Conservation (phyloP, 2,113 vertebrate species). For the Callospermophilus lateralis region DNA sequence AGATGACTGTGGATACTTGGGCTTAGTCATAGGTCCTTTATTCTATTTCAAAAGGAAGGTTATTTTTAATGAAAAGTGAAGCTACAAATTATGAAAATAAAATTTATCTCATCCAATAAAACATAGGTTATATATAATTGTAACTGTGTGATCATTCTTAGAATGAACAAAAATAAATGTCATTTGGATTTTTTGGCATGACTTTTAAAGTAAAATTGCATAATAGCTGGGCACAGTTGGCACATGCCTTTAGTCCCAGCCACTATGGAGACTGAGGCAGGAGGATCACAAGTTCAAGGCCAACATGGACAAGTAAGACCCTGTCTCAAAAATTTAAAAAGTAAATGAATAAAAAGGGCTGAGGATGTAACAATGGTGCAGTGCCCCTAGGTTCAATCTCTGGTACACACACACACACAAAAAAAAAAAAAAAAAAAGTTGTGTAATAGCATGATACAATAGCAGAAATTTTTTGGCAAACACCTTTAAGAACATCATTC, state of each 20-base stretch:
- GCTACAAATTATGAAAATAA: constrained; percentile 55
- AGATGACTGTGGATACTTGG: background rate
- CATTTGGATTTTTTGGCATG: background rate
- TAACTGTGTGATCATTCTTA: constrained; percentile 51
- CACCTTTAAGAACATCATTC: constrained; percentile 21
- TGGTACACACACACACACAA: too few species aligned
- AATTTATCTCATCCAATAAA: constrained; percentile 3
- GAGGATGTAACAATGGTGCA: too few species aligned
- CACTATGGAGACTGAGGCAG: too few species aligned
- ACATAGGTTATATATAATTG: constrained; percentile 21
- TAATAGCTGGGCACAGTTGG: background rate
- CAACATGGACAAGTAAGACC: too few species aligned
- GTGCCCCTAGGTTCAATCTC: too few species aligned
- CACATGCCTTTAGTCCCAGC: too few species aligned
- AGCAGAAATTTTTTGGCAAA: constrained; percentile 39
- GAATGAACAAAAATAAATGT: constrained; percentile 53
- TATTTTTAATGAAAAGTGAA: constrained; percentile 57
- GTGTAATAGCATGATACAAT: background rate
- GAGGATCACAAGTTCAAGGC: too few species aligned
- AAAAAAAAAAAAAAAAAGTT: background rate
- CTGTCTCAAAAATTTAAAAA: too few species aligned
- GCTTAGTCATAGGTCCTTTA: background rate
- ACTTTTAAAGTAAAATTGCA: constrained; percentile 59
- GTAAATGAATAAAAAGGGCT: too few species aligned
- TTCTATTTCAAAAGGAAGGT: background rate